Base-by-base conservation (phyloP, 1,140 invertebrate species). In the Lasioglossum baleicum region DNA sequence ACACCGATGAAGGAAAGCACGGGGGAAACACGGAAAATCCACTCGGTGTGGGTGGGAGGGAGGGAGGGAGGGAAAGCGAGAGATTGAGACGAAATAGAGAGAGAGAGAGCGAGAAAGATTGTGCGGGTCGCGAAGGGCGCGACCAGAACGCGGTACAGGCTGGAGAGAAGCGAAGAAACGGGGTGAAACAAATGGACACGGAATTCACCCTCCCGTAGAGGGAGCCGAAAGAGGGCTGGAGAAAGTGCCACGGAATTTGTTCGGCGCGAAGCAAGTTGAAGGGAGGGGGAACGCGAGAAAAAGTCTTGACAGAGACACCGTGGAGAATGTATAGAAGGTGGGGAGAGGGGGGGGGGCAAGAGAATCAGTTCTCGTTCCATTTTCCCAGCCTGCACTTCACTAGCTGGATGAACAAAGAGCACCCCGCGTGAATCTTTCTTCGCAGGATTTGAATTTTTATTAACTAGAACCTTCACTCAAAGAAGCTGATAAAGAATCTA, bases 141-240 rank as follows among this genome's bases (percentile, higher is more conserved):
- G 72, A 51, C 13, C 56, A n/a, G 56, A n/a, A 58, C 56, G 56
- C 56, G 56, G 56, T 20, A 20, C 56, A 31, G 22, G 20, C 31
- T 61, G 53, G 51, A 40, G 56, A 53, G 48, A 61, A 74, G 67
- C 75, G 42, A 58, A 76, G 68, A 81, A 85, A 83, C 56, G 31
- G 60, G 56, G 53, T 73, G 61, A 84, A 83, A 80, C 65, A 80
- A 79, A 65, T 78, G 76, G 73, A 80, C 60, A 76, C 13, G 79
- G 64, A 78, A 84, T 84, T 83, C 71, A 80, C 73, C 70, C 35
- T 61, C 53, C n/a, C n/a, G 44, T 44, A 10, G 42, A 20, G 40
- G 17, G 8, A n/a, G 13, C 22, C 61, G 67, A 65, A 44, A 22
- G 40, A 60, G 6, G 22, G 17, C 15, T 5, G 53, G 53, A n/a